Conservation (phyloP, 1,140 invertebrate genomes). For the Phocides pigmalion region DNA sequence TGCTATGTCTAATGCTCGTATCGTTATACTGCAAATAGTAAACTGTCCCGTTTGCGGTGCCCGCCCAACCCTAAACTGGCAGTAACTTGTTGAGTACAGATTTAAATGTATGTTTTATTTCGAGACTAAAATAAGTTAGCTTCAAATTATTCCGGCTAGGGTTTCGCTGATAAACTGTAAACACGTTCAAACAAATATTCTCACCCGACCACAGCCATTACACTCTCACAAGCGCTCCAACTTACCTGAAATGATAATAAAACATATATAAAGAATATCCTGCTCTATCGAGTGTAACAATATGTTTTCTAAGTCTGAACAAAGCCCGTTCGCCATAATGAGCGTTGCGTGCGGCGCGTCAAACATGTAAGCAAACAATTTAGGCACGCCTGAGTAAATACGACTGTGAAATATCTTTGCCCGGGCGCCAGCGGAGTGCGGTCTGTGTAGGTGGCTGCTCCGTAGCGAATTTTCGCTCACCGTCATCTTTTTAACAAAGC, state of each 20-base stretch:
- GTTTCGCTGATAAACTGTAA: slow-evolving; percentile 40
- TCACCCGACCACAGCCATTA: slow-evolving; percentile 66
- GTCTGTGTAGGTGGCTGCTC: slow-evolving; percentile 69
- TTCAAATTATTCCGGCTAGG: slow-evolving; percentile 37
- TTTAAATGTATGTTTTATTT: slow-evolving; percentile 25
- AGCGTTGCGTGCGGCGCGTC: slow-evolving; percentile 81
- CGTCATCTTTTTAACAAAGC: slow-evolving; percentile 77
- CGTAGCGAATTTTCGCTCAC: slow-evolving; percentile 65
- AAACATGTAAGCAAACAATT: slow-evolving; percentile 83
- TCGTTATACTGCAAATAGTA: slow-evolving; percentile 46
- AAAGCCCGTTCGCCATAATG: slow-evolving; percentile 79
- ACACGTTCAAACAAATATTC: slow-evolving; percentile 64
- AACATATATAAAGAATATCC: slow-evolving; percentile 73
- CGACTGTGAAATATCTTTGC: slow-evolving; percentile 79
- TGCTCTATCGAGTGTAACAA: slow-evolving; percentile 76
- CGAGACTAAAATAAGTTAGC: slow-evolving; percentile 10
- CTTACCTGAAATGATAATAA: slow-evolving; percentile 79
- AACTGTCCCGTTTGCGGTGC: slow-evolving; percentile 14
- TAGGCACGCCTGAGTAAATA: slow-evolving; percentile 83
- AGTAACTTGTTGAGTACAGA: slow-evolving; percentile 46
- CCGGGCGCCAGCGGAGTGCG: slow-evolving; percentile 64
- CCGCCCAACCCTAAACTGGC: slow-evolving; percentile 12
- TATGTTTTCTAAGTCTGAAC: slow-evolving; percentile 80
- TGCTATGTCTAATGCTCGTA: slow-evolving; percentile 60
- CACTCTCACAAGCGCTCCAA: slow-evolving; percentile 53